Conservation (phyloP, 2,113 vertebrate genomes). For the Reinhardtius hippoglossoides region DNA sequence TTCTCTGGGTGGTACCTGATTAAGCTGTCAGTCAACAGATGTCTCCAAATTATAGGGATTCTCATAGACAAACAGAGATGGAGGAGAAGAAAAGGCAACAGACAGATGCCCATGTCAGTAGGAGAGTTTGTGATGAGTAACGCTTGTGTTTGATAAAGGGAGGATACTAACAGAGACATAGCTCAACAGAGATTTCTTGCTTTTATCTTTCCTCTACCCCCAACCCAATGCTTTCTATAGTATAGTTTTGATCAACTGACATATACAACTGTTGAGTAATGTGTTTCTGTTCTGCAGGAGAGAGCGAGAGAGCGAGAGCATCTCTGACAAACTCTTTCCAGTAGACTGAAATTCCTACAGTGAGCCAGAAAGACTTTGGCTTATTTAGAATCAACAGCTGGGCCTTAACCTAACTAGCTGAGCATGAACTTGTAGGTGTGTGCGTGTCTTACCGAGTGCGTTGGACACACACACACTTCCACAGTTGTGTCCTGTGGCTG, state of each 20-base stretch:
- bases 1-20: constrained; percentile 59
- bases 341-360: too few relatives aligned
- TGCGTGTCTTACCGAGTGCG: too few relatives aligned
- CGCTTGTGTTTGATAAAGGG: constrained; percentile 7
- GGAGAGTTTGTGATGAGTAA: not conserved
- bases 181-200: not conserved
- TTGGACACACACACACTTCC: too few relatives aligned
- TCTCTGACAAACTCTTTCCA: not conserved
- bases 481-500: too few relatives aligned
- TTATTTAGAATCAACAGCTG: too few relatives aligned
- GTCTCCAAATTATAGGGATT: constrained; percentile 33
- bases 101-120: constrained; percentile 31
- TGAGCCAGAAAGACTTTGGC: too few relatives aligned
- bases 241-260: not conserved
- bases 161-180: constrained; percentile 1
- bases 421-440: too few relatives aligned
- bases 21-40: constrained; percentile 65
- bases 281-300: constrained; percentile 1
- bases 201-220: not conserved
- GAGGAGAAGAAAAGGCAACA: not conserved
- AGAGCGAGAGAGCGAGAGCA: not conserved
- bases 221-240: constrained; percentile 21
- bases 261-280: not conserved
- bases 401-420: too few relatives aligned
- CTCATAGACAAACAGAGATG: constrained; percentile 20